Base-by-base conservation (phyloP, 2,888 invertebrate species). In the Muscina levida region DNA sequence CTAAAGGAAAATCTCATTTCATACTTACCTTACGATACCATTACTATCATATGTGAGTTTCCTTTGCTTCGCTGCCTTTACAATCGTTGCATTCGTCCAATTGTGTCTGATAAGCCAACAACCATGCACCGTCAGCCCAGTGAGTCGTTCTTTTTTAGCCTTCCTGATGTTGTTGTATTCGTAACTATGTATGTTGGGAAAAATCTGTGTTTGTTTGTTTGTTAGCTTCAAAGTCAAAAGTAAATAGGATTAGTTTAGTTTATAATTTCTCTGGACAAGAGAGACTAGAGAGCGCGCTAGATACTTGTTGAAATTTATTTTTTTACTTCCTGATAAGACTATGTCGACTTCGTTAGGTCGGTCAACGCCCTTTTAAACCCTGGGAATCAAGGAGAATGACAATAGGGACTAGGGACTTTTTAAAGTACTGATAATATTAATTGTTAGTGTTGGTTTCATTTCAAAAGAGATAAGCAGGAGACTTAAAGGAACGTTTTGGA, bases 361-460 rank as follows among this genome's bases (percentile, higher is more conserved):
- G 62, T 62, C 62, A 62, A 62, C 62, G 62, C 62, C 62, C 62
- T 62, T 31, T 42, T 62, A 37, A 42, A 42, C n/a, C 39, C 19
- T 62, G 37, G 8, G 39, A 62, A 62, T 15, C 57, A 31, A 15
- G 13, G 22, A 26, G 4, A 53, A 53, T 22, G 11, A 8, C 53
- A 19, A 19, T 6, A 5, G 6, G 31, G 15, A n/a, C 39, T 39
- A 44, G 13, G 11, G 3, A n/a, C n/a, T 31, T 37, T 8, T 24
- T 31, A 37, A n/a, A 15, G 57, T 37, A 15, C 2, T 57, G 57
- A 53, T 53, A 53, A 53, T 53, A 53, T 22, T 8, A 22, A 53
- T 53, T 39, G 59, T 59, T 59, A 31, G 8, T 59, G 2, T 57
- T 57, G 37, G n/a, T 15, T n/a, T n/a, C n/a, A 31, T 31, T 31